phyloP scores from a whole-genome alignment of 92 coral and sea anemone genomes.

The Epizoanthus fatuus region DNA sequence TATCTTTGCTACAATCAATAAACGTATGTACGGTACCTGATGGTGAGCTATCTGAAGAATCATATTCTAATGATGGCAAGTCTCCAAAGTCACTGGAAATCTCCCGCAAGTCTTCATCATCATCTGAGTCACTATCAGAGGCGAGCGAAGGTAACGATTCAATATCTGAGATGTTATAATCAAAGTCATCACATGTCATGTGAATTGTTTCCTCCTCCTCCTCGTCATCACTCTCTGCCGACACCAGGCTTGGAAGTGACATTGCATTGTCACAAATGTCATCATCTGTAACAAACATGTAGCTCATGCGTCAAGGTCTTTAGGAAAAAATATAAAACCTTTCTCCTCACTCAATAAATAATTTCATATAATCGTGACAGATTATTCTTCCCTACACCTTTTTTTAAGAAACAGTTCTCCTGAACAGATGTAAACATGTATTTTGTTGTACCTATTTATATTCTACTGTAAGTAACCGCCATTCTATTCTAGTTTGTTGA shows the following conservation, averaged over 20 bases:
- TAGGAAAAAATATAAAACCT: too few species aligned
- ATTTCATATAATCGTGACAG: too few species aligned
- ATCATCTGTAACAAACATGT: not conserved
- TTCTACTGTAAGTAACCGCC: too few species aligned
- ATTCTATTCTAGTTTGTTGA: too few species aligned
- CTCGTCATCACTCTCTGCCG: slow-evolving; percentile 4
- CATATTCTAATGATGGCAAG: slow-evolving; percentile 20
- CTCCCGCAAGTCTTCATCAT: not conserved
- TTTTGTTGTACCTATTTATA: too few species aligned
- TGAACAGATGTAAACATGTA: too few species aligned
- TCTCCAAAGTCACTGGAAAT: slow-evolving; percentile 2
- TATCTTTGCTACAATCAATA: not conserved
- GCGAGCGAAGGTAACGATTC: slow-evolving; percentile 4
- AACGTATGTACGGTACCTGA: not conserved
- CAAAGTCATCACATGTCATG: not conserved
- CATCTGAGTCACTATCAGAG: slow-evolving; percentile 33
- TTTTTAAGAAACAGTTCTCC: too few species aligned
- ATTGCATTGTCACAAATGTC: not conserved
- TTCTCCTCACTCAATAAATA: too few species aligned
- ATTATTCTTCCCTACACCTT: too few species aligned
- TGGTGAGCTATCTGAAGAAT: slow-evolving; percentile 6
- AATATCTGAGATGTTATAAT: not conserved
- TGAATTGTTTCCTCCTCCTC: not conserved
- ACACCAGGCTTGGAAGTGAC: slow-evolving; percentile 11
- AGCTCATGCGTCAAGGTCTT: too few species aligned